Evolutionary conservation across 2,888 invertebrate genomes (phyloP).

Genomic region (Patella caerulea): DNA sequence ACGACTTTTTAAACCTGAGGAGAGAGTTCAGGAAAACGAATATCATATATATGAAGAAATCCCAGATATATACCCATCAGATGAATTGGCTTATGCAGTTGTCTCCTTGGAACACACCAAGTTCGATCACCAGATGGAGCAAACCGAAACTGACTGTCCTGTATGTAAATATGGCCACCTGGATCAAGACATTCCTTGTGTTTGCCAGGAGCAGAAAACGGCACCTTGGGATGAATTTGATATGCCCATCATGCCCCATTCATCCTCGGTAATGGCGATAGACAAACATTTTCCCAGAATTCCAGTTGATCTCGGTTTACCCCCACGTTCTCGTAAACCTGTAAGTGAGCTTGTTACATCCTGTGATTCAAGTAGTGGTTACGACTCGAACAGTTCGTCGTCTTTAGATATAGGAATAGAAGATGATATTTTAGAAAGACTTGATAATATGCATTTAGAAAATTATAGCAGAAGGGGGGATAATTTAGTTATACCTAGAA

Average conservation of each 20-base stretch:
- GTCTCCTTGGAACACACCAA: no score
- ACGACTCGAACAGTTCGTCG: background rate
- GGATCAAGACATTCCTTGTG: background rate
- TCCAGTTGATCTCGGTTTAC: no score
- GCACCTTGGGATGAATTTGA: no score
- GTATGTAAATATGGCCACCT: background rate
- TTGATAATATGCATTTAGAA: background rate
- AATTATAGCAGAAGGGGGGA: no score
- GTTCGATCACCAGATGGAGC: background rate
- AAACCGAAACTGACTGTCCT: background rate
- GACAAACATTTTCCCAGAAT: no score
- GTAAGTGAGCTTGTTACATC: no score
- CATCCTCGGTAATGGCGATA: no score
- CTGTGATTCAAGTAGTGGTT: background rate
- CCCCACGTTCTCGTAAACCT: no score
- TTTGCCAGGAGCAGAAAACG: background rate
- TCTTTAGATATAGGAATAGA: background rate
- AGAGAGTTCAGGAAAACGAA: background rate
- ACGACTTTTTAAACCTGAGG: background rate
- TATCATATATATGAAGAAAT: conserved; percentile 6
- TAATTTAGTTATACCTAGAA: no score
- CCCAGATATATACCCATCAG: background rate
- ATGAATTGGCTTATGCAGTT: no score
- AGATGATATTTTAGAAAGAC: background rate
- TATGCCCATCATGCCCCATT: no score